Evolutionary conservation across 1,140 invertebrate species (phyloP).

Genomic region (Rhopalosiphum padi): DNA sequence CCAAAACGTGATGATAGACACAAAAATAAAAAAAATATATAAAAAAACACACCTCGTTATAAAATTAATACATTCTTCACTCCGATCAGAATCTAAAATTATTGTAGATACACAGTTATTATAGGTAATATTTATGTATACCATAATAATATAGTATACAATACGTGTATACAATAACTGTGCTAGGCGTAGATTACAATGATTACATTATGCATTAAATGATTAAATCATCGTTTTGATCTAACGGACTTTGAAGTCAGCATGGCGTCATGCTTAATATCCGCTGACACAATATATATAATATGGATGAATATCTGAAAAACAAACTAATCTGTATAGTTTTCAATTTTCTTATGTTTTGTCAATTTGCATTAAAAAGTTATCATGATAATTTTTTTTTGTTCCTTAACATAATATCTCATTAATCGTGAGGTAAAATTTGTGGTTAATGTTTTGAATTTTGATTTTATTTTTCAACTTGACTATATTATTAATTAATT

Average conservation of each 20-base stretch:
- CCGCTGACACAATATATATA: neutral
- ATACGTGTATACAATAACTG: neutral
- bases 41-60: no score
- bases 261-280: neutral
- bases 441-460: neutral
- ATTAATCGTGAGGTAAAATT: neutral
- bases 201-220: neutral
- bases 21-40: no score
- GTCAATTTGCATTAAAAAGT: neutral
- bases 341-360: neutral
- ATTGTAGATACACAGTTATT: neutral
- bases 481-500: neutral
- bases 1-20: no score
- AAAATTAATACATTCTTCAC: no score
- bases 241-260: neutral
- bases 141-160: neutral
- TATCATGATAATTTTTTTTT: neutral
- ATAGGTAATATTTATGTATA: neutral
- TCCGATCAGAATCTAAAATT: no score
- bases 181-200: neutral
- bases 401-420: neutral
- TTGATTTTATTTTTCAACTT: neutral
- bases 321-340: neutral
- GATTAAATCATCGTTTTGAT: neutral
- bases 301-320: neutral